Base-by-base conservation (phyloP, 2,797 vertebrate species). In the Sebastes vulpes region DNA sequence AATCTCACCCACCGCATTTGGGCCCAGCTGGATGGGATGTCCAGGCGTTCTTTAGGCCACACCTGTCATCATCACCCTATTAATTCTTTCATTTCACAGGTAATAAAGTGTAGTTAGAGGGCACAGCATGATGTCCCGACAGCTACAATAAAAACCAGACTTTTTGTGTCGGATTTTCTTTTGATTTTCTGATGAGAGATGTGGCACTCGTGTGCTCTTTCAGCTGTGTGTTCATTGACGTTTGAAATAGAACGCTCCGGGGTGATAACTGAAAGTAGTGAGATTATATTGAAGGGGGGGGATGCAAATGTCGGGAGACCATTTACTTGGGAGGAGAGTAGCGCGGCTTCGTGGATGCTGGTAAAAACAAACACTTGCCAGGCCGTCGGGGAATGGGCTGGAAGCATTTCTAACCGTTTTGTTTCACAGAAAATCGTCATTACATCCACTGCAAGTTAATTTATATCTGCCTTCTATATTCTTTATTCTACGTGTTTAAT, bases 1-100 rank as follows among this genome's bases (percentile, higher is more conserved):
- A 79, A 78, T 83, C 70, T 79, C 80, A 82, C 72, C 79, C 25
- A 54, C 74, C 9, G 58, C 20, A 72, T 23, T 68, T 72, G 21
- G 58, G 67, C 69, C 66, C 53, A 25, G 77, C 65, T 14, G 3
- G 12, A 70, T 26, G 14, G 77, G 82, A 87, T 64, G 86, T 83
- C 81, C 68, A 52, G 28, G n/a, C 48, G 0, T 66, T 71, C 58
- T 73, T 77, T 65, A 23, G 56, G 52, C 52, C 46, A 69, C 72
- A 68, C 65, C 77, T 81, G 68, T 73, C 75, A 79, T 74, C 79
- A 87, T 82, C 91, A 90, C 87, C 87, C 89, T 89, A 94, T 93
- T 93, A 95, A 93, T 94, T 90, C 76, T 95, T 93, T 94, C 86
- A 95, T 96, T 96, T 95, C 95, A 94, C 93, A 95, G 93, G 90